These are phyloP conservation scores for Drosophila diplacantha DNA, from an alignment of 2,888 invertebrate species.

Conservation along the genomic window DNA sequence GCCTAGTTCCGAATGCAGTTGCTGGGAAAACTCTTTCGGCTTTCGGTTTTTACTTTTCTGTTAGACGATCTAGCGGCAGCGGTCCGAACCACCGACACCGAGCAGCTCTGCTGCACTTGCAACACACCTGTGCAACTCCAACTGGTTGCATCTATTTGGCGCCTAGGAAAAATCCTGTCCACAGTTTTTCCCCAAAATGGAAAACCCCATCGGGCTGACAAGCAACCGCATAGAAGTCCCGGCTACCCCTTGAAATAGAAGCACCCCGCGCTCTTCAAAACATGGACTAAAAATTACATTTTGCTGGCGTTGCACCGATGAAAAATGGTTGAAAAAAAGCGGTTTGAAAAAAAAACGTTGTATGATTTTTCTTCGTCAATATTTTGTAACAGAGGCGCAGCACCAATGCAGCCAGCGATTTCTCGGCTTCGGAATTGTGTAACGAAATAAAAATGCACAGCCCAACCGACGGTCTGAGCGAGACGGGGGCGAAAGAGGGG, in stretches of 20 bases:
- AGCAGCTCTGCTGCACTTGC: conserved; percentile 6
- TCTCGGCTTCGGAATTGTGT: conserved; percentile 55
- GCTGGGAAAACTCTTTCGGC: conserved; percentile 65
- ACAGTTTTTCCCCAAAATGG: conserved; percentile 64
- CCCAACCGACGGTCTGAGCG: background rate
- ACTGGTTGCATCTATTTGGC: conserved; percentile 55
- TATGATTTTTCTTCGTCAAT: conserved; percentile 78
- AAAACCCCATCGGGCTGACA: conserved; percentile 15
- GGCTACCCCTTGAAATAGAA: conserved; percentile 3
- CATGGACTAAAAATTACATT: conserved; percentile 11
- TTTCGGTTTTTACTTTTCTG: conserved; percentile 48
- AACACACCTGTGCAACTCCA: conserved; percentile 39
- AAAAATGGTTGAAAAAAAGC: conserved; percentile 74
- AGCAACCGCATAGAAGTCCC: conserved; percentile 20
- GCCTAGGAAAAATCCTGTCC: conserved; percentile 64
- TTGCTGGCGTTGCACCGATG: conserved; percentile 59
- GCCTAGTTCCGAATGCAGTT: conserved; percentile 63
- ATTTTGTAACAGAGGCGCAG: conserved; percentile 77
- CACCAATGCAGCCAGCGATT: conserved; percentile 53
- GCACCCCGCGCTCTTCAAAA: conserved; percentile 2
- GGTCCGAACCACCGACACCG: conserved; percentile 6
- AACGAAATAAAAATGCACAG: conserved; percentile 63
- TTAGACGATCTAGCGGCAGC: conserved; percentile 52
- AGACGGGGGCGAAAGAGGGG: conserved; percentile 9
- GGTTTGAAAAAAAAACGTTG: conserved; percentile 72